Evolutionary conservation across 1,140 invertebrate species (phyloP).

Genomic region (Conopomorpha cramerella): DNA sequence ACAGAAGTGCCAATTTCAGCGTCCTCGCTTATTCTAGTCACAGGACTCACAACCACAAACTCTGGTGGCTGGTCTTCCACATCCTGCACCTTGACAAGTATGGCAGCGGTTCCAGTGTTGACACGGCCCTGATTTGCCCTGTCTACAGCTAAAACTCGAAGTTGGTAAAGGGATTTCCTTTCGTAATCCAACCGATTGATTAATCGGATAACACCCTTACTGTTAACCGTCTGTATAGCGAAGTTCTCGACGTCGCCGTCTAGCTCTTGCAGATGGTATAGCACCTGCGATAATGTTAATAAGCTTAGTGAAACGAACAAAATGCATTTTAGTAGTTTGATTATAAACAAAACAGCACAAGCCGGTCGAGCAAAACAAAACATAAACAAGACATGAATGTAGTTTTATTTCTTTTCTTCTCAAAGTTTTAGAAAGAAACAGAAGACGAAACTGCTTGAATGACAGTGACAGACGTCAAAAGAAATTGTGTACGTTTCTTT

Average conservation of each 20-base stretch:
- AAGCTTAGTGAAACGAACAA: too few species aligned
- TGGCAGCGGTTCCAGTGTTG: slow-evolving; percentile 82
- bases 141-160: slow-evolving; percentile 83
- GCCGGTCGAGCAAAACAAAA: too few species aligned
- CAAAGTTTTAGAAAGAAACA: too few species aligned
- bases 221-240: slow-evolving; percentile 80
- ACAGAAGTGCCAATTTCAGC: slow-evolving; percentile 78
- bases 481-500: too few species aligned
- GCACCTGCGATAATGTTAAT: slow-evolving; percentile 45
- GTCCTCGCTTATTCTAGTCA: slow-evolving; percentile 87
- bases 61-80: slow-evolving; percentile 90
- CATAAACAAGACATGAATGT: too few species aligned
- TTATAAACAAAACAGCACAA: too few species aligned
- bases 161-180: slow-evolving; percentile 83
- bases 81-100: slow-evolving; percentile 84
- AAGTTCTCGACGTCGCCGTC: slow-evolving; percentile 82
- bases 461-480: too few species aligned
- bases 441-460: too few species aligned
- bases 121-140: slow-evolving; percentile 78
- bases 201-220: slow-evolving; percentile 84
- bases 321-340: too few species aligned
- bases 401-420: too few species aligned
- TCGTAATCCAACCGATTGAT: slow-evolving; percentile 85
- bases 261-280: slow-evolving; percentile 75
- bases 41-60: slow-evolving; percentile 84